Evolutionary conservation across 2,888 invertebrate species (phyloP), one percentile per base, ranked within the genome.

Genomic region (Eupelmus urozonus): DNA sequence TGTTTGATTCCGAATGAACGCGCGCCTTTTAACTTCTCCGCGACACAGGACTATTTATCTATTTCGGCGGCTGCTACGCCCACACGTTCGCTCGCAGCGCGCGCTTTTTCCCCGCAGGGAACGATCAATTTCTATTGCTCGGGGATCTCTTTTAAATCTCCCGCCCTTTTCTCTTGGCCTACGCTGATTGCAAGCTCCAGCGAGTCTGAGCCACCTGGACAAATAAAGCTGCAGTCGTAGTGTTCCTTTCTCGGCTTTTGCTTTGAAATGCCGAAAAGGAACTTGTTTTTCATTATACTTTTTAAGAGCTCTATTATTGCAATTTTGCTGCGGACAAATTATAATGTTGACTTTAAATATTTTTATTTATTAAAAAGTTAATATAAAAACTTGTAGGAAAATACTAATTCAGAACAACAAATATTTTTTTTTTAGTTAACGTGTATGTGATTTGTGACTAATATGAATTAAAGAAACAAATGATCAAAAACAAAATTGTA

Each of bases 1-100:
- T 86, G 86, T 86, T 86, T 85, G 86, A 86, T 86, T 86, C 84
- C 74, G 79, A n/a, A n/a, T n/a, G n/a, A n/a, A n/a, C 78, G 76
- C 55, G 73, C n/a, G 76, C 72, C 66, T 73, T 53, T 66, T 57
- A 40, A 51, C 20, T 63, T 40, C 51, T n/a, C n/a, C n/a, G n/a
- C n/a, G n/a, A n/a, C 49, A 34, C 65, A 72, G 76, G 75, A 81
- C 83, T 84, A 85, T 84, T 83, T 84, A 84, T 85, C 85, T 83
- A 83, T 84, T 85, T 85, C 82, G 84, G 82, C 76, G 81, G 60
- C 80, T 70, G 66, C 71, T 69, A 66, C 62, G 23, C 57, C 25
- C n/a, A 20, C 45, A 29, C 40, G 51, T 51, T 27, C 40, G 73
- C 59, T 29, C 3, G 23, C 40, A 40, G 29, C 3, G 23, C 40